Base-by-base conservation (phyloP, 2,888 invertebrate genomes). In the Bugulina stolonifera region DNA sequence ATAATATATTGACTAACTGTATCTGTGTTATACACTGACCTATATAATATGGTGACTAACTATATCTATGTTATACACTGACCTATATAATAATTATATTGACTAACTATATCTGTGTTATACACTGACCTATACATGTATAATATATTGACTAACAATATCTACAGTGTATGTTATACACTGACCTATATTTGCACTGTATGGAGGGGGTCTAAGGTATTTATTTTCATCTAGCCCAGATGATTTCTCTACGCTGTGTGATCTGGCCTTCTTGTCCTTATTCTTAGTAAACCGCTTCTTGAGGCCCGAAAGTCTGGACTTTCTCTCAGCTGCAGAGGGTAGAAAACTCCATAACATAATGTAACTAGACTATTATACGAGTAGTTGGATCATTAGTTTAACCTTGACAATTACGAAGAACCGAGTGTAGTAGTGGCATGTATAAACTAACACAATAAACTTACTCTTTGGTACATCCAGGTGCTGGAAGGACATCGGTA, bases 181-280 rank as follows among this genome's bases (percentile, higher is more conserved):
- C 43, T 43, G 10, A 64, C 64, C 64, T 64, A 64, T 29, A 32
- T 64, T 27, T 2, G 32, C 10, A 64, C n/a, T n/a, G n/a, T 27
- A 14, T 14, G 2, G 34, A 34, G 32, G 18, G n/a, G 64, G 64
- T 25, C 10, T 32, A 27, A 64, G 32, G 27, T 64, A 64, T 32
- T 32, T 64, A 64, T 64, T 22, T n/a, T 64, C 64, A 64, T 70
- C 70, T 43, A 70, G 10, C 23, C 54, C 70, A 22, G 70, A 54
- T 25, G 43, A 35, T 54, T 52, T 43, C 52, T 70, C 70, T 5
- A 70, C 32, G 70, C 70, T 70, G 52, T 70, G 70, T n/a, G 70
- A 70, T 43, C 70, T 14, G 22, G 70, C 29, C 32, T 70, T 70
- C 70, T 70, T 70, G 52, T 70, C 70, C 29, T 70, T 70, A 23